Percentiles rank a stretch among this genome's conserved stretches.
phyloP scores from a whole-genome alignment of 2,113 vertebrate species.

The Myrmophylax atrothorax region DNA sequence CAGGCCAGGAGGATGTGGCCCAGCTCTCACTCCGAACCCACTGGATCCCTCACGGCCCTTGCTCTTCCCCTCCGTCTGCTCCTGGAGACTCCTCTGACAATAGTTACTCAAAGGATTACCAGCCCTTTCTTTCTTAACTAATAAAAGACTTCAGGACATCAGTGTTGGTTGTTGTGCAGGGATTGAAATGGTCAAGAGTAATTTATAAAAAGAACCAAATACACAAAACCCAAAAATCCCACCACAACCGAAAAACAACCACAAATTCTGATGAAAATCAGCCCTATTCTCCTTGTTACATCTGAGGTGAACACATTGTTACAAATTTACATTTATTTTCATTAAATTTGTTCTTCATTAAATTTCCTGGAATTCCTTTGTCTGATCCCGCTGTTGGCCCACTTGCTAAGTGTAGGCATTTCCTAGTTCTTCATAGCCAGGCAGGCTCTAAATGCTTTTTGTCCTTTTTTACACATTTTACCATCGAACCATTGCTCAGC shows the following conservation, averaged over 20 bases:
- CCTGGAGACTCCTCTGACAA: background rate
- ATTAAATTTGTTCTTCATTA: background rate
- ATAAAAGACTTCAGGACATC: background rate
- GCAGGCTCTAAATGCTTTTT: background rate
- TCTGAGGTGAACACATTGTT: background rate
- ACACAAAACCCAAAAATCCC: background rate
- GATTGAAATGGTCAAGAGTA: background rate
- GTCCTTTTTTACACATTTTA: background rate
- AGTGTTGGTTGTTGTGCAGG: background rate
- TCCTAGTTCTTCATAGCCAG: background rate
- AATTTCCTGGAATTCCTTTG: background rate
- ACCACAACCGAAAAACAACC: no score
- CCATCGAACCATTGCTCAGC: background rate
- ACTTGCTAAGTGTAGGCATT: background rate
- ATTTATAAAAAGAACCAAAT: background rate
- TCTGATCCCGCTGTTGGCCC: background rate
- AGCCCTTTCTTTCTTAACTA: background rate
- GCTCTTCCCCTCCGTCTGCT: background rate
- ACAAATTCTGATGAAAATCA: background rate
- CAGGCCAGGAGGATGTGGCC: accelerated
- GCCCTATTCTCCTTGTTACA: background rate
- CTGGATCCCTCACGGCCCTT: background rate
- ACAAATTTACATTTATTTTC: background rate
- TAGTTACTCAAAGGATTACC: background rate
- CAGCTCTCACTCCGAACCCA: background rate